Evolutionary conservation across 92 coral and sea anemone genomes (phyloP).

Genomic region (Siderastrea radians): DNA sequence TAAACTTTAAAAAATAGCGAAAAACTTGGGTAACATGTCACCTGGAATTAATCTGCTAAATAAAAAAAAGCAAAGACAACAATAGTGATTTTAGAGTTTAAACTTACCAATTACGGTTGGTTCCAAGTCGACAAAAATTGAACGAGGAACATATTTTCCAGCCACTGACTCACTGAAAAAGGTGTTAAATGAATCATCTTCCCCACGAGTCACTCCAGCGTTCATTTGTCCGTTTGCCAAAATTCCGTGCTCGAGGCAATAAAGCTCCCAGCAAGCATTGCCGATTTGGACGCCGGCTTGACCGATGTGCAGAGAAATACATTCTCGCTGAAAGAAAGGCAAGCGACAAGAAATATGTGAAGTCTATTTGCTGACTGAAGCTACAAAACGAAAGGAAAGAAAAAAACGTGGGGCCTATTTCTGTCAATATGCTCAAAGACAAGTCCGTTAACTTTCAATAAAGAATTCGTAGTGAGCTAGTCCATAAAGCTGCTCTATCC

Average conservation of each 20-base stretch:
- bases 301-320: constrained; percentile 53
- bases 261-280: constrained; percentile 60
- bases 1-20: no score
- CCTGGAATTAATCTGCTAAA: no score
- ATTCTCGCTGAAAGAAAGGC: constrained; percentile 47
- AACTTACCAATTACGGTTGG: constrained; percentile 76
- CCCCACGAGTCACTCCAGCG: constrained; percentile 35
- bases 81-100: neutral
- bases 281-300: constrained; percentile 65
- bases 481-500: no score
- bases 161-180: constrained; percentile 72
- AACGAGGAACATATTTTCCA: constrained; percentile 76
- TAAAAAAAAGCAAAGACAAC: neutral
- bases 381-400: no score
- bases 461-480: no score
- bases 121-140: constrained; percentile 76
- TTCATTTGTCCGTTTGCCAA: constrained; percentile 67
- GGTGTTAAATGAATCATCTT: constrained; percentile 74
- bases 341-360: neutral
- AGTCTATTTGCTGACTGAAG: no score
- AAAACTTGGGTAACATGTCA: no score
- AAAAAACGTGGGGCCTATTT: no score
- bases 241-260: constrained; percentile 74
- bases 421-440: no score
- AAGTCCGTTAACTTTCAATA: no score